Conservation (phyloP, 2,888 invertebrate species). For the Galerucella pusilla region DNA sequence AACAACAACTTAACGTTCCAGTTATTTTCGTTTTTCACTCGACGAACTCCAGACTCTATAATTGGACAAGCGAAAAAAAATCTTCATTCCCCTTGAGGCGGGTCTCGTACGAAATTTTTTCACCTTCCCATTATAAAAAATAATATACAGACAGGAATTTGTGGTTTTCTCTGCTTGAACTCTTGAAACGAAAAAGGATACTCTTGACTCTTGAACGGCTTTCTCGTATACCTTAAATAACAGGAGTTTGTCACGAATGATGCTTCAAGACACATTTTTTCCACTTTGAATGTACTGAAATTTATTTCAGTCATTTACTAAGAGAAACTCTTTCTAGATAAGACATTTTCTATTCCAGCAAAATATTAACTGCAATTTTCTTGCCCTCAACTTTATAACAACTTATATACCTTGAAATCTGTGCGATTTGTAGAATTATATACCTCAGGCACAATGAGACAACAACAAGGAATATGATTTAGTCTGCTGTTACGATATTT, state of each 20-base stretch:
- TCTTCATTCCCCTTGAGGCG: background rate
- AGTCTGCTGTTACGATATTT: background rate
- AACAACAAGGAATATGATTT: background rate
- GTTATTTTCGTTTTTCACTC: background rate
- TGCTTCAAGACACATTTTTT: background rate
- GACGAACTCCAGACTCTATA: background rate
- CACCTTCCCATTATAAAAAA: background rate
- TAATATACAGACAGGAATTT: background rate
- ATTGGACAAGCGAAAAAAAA: background rate
- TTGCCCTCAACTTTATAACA: no score
- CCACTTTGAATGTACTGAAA: background rate
- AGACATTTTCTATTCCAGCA: no score
- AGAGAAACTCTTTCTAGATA: no score
- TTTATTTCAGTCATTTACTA: background rate
- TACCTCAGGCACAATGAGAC: background rate
- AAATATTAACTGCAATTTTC: no score
- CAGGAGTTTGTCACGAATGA: background rate
- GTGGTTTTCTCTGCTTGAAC: background rate
- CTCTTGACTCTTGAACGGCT: background rate
- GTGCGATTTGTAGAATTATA: background rate
- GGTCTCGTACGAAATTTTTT: no score
- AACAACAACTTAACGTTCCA: background rate
- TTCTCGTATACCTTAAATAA: slow-evolving; percentile 7
- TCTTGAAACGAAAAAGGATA: slow-evolving; percentile 6
- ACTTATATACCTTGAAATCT: background rate